Base-by-base conservation (phyloP, 2,888 invertebrate genomes). In the Acleris holmiana region DNA sequence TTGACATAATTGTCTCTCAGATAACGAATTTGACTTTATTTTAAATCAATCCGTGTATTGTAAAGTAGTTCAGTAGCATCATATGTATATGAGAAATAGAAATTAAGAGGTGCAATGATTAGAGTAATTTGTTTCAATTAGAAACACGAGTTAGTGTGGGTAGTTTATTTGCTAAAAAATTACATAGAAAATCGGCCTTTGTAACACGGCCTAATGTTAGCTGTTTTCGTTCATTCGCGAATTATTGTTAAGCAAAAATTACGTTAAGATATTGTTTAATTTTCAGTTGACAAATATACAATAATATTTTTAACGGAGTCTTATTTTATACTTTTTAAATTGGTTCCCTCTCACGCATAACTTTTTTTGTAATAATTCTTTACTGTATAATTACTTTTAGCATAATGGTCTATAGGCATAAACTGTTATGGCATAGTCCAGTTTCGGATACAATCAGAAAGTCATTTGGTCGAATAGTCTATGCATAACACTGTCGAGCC, bases 231-330 rank as follows among this genome's bases (percentile, higher is more conserved):
- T 89, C 84, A 84, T 86, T 86, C 77, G 82, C 80, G 79, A 84
- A 85, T 78, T 86, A 86, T 78, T 79, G 82, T 78, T 89, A 89
- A 86, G 87, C 79, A 76, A 85, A 54, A 84, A 83, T 85, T 73
- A 85, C 82, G 77, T 87, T 88, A 87, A 84, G 85, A 85, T 86
- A 86, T 89, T 89, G 87, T 91, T 91, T 89, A 87, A 88, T 88
- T 84, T 88, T 87, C 88, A 88, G 91, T 91, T 91, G 91, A 91
- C 90, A 91, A 91, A 91, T 91, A 91, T 87, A 89, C 85, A 84
- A 85, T 85, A 85, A 84, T 90, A 89, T 91, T 91, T 91, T 88
- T 85, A 82, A 81, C 71, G 8, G 29, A 67, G 53, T 68, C 61
- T 67, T 74, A 68, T 76, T 76, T 76, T 71, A 23, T 47, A 48